phyloP scores from a whole-genome alignment of 2,888 invertebrate genomes.

The Andrena praecox region DNA sequence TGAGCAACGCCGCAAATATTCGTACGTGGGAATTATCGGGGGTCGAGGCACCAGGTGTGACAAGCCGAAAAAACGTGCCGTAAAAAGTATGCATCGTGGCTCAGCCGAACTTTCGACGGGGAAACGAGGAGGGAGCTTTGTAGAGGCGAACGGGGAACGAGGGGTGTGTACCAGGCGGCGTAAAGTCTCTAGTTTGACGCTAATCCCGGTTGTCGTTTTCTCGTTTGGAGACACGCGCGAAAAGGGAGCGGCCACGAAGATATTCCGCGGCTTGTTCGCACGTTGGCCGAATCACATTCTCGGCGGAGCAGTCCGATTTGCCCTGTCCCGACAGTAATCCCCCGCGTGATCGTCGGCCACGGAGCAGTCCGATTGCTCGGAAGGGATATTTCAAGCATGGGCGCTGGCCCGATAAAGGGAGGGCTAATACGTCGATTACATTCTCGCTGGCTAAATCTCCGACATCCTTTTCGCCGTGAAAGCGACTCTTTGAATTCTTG shows the following conservation, averaged over 20 bases:
- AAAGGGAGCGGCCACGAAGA: conserved; percentile 61
- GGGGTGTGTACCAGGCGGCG: conserved; percentile 65
- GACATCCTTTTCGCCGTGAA: conserved; percentile 22
- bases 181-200: conserved; percentile 75
- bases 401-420: conserved; percentile 27
- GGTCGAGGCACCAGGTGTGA: conserved; percentile 17
- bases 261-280: conserved; percentile 67
- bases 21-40: conserved; percentile 32
- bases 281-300: conserved; percentile 65
- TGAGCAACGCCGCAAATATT: conserved; percentile 12
- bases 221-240: conserved; percentile 53
- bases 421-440: conserved; percentile 60
- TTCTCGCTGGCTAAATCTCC: conserved; percentile 24
- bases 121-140: not conserved
- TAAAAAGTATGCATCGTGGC: conserved; percentile 24
- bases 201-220: conserved; percentile 73
- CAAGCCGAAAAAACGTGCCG: conserved; percentile 45
- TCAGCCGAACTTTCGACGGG: conserved; percentile 45
- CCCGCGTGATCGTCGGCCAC: conserved; percentile 59
- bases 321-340: conserved; percentile 70
- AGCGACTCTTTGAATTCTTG: conserved; percentile 4
- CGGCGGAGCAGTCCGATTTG: conserved; percentile 64
- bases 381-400: conserved; percentile 43
- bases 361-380: conserved; percentile 49
- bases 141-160: not conserved